Conservation (phyloP, 37 sponge, comb jelly and placozoan genomes). For the Spongilla lacustris region DNA sequence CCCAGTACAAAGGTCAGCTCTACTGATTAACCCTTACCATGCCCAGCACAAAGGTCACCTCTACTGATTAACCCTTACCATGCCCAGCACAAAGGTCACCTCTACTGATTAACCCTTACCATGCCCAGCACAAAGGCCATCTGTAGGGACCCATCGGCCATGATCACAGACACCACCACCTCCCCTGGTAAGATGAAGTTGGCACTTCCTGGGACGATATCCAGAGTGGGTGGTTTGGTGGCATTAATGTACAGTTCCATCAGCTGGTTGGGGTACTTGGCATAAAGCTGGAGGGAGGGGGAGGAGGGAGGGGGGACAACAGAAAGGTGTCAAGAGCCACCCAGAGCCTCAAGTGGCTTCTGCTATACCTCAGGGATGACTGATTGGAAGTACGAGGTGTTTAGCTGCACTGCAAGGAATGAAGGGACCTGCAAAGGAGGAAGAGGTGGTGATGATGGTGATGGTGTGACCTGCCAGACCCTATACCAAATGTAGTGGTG, state of each 20-base stretch:
- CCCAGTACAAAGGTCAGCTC: no score
- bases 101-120: slow-evolving; percentile 32
- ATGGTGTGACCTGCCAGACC: not conserved
- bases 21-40: slow-evolving; percentile 29
- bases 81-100: no score
- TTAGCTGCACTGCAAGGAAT: slow-evolving; percentile 40
- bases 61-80: slow-evolving; percentile 31
- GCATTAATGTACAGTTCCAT: slow-evolving; percentile 68
- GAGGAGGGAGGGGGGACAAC: not conserved
- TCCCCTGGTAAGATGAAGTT: slow-evolving; percentile 56
- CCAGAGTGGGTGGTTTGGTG: slow-evolving; percentile 57
- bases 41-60: no score
- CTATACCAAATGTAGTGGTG: no score
- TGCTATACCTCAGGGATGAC: slow-evolving; percentile 54
- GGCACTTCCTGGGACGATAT: slow-evolving; percentile 26
- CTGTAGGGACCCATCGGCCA: slow-evolving; percentile 9
- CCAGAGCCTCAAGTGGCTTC: not conserved
- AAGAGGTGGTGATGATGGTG: not conserved
- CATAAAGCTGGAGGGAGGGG: slow-evolving; percentile 57
- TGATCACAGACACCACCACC: slow-evolving; percentile 55
- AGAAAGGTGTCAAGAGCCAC: not conserved
- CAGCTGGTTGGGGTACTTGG: slow-evolving; percentile 77
- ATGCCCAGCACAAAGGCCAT: slow-evolving; percentile 60
- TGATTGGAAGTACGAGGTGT: slow-evolving; percentile 49
- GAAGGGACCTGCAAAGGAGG: slow-evolving; percentile 34